A percentile compares a stretch with the other conserved stretches of the same genome.
These are phyloP conservation scores for Acleris sparsana DNA, from an alignment of 2,888 invertebrate genomes.

Conservation along the genomic window DNA sequence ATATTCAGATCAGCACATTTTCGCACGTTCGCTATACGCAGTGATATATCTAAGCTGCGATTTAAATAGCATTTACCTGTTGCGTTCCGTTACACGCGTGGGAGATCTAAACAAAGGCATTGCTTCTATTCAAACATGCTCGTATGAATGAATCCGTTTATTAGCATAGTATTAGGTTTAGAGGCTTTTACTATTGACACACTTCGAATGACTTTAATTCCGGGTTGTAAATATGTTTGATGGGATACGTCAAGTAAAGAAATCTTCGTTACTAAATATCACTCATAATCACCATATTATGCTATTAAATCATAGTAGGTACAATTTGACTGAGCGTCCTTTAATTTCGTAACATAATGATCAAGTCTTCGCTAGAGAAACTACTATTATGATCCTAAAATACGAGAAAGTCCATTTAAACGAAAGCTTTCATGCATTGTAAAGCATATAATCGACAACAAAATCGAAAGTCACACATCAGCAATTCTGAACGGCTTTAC, in stretches of 20 bases:
- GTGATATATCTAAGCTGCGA: conserved; percentile 33
- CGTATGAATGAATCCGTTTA: conserved; percentile 48
- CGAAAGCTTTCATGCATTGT: conserved; percentile 29
- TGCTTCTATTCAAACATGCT: conserved; percentile 55
- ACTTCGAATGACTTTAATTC: background rate
- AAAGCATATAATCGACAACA: conserved; percentile 41
- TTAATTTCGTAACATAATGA: background rate
- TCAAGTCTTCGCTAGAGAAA: background rate
- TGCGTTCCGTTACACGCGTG: conserved; percentile 73
- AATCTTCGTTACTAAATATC: too few species aligned
- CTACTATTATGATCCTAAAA: background rate
- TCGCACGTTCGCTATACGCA: conserved; percentile 51
- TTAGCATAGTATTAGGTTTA: conserved; percentile 42
- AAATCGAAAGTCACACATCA: conserved; percentile 61
- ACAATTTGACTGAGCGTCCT: too few species aligned
- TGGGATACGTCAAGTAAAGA: too few species aligned
- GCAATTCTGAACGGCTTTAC: conserved; percentile 48
- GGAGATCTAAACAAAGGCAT: conserved; percentile 70
- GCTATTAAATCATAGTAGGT: too few species aligned
- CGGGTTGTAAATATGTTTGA: background rate
- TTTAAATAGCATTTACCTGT: conserved; percentile 56
- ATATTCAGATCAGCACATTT: conserved; percentile 43
- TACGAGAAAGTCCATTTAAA: conserved; percentile 14
- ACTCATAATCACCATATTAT: too few species aligned
- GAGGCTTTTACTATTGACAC: conserved; percentile 27